Evolutionary conservation across 2,888 invertebrate genomes (phyloP).

Genomic region (Ichneumon xanthorius): DNA sequence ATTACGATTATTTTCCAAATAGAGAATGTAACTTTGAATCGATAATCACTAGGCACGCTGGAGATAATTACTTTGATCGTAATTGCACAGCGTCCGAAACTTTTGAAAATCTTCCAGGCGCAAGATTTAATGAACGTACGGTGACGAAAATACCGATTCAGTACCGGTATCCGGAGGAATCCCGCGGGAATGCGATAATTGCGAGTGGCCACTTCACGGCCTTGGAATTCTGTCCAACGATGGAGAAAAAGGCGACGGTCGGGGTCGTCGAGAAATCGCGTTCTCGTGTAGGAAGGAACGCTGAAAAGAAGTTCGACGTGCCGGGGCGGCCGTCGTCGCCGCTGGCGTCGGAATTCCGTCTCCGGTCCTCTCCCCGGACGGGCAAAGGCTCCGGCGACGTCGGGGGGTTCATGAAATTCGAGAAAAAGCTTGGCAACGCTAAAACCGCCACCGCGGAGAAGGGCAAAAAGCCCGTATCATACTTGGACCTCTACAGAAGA

Average conservation of each 20-base stretch:
- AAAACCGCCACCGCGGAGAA: slow-evolving; percentile 53
- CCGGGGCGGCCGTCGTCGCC: slow-evolving; percentile 39
- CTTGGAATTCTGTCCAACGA: slow-evolving; percentile 46
- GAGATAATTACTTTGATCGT: slow-evolving; percentile 9
- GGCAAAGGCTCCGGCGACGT: slow-evolving; percentile 53
- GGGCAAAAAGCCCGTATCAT: slow-evolving; percentile 72
- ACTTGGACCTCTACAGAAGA: slow-evolving; percentile 76
- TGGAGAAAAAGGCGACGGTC: slow-evolving; percentile 50
- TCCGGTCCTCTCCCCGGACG: slow-evolving; percentile 36
- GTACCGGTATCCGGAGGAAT: slow-evolving; percentile 36
- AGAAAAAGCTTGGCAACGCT: slow-evolving; percentile 75
- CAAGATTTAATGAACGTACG: slow-evolving; percentile 69
- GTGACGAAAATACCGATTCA: slow-evolving; percentile 20
- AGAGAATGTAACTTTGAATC: background rate
- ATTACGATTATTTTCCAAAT: background rate
- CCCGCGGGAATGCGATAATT: slow-evolving; percentile 75
- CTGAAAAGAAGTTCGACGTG: slow-evolving; percentile 61
- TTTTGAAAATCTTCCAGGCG: slow-evolving; percentile 69
- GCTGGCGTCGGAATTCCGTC: slow-evolving; percentile 61
- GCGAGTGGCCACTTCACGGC: slow-evolving; percentile 65
- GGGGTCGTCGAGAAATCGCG: slow-evolving; percentile 39
- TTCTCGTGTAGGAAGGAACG: slow-evolving; percentile 51
- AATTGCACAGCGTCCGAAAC: slow-evolving; percentile 31
- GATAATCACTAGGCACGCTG: background rate
- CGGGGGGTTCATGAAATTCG: slow-evolving; percentile 65